Evolutionary conservation across 2,888 invertebrate species (phyloP), one percentile per base, ranked within the genome.

Genomic region (Platycheirus rosarum): DNA sequence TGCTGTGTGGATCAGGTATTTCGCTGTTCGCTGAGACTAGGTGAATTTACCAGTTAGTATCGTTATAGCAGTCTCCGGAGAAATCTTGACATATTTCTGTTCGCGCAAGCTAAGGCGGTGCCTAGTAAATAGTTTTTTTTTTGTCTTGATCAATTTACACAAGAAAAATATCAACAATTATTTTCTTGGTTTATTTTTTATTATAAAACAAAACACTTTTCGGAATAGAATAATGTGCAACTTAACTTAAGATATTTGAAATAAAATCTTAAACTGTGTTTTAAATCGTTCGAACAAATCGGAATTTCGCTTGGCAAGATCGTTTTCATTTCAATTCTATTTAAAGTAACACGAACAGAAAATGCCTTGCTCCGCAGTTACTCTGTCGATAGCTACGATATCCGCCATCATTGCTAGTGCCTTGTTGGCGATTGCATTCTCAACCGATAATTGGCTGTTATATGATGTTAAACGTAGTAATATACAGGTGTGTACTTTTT

Each of bases 381-480:
- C 97, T 90, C 93, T 98, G 91, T 97, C 97, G 91, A 93, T 98
- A 92, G 97, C 97, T 88, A 97, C 98, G 89, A 97, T 98, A 91
- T 96, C 97, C 90, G 97, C 97, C 90, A 97, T 98, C 91, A 95
- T 98, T 90, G 97, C 97, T 88, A 96, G 97, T 89, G 97, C 97
- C 85, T 92, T 98, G 89, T 93, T 98, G 91, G 95, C 97, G 88
- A 97, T 98, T 91, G 97, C 97, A 88, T 97, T 98, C 92, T 95
- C 97, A 87, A 97, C 98, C 90, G 98, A 98, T 92, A 98, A 98
- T 93, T 98, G 98, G 98, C 93, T 97, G 88, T 96, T 96, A 90
- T 95, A 97, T 88, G 97, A 97, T 92, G 98, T 98, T 86, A 95
- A 95, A 91, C 93, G 97, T 89, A 94, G 93, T 88, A 94, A 94